These are phyloP conservation scores for Mercenaria mercenaria DNA, from an alignment of 1,140 invertebrate species.

Conservation along the genomic window DNA sequence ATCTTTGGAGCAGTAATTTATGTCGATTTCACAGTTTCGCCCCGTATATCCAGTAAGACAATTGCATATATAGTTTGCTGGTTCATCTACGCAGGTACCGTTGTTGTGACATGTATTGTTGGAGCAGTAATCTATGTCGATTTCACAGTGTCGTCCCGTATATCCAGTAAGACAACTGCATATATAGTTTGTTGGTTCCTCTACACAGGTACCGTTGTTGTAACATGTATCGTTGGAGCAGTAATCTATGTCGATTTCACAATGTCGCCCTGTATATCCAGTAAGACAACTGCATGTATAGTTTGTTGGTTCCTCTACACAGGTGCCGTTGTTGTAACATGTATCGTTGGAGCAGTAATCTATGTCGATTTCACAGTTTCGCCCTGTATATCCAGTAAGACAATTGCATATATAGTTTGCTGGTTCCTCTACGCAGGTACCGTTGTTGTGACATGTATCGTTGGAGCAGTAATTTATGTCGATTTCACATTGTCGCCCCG, in stretches of 20 bases:
- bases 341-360: background rate
- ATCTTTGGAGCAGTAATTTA: constrained; percentile 31
- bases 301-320: no score
- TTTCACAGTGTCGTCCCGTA: no score
- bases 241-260: no score
- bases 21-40: background rate
- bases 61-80: background rate
- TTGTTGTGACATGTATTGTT: background rate
- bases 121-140: background rate
- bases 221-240: no score
- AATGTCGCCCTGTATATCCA: no score
- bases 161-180: no score
- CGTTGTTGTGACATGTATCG: background rate
- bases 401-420: constrained; percentile 27
- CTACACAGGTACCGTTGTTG: no score
- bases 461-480: no score
- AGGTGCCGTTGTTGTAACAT: no score
- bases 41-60: constrained; percentile 1
- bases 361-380: constrained; percentile 30
- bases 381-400: constrained; percentile 78
- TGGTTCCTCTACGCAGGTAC: background rate
- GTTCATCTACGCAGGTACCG: background rate
- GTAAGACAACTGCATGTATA: no score
- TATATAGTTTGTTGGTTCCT: no score
- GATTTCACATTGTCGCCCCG: no score